A percentile compares a stretch with the other conserved stretches of the same genome.
phyloP scores from a whole-genome alignment of 2,797 vertebrate genomes.

The Nannoperca obscura region DNA sequence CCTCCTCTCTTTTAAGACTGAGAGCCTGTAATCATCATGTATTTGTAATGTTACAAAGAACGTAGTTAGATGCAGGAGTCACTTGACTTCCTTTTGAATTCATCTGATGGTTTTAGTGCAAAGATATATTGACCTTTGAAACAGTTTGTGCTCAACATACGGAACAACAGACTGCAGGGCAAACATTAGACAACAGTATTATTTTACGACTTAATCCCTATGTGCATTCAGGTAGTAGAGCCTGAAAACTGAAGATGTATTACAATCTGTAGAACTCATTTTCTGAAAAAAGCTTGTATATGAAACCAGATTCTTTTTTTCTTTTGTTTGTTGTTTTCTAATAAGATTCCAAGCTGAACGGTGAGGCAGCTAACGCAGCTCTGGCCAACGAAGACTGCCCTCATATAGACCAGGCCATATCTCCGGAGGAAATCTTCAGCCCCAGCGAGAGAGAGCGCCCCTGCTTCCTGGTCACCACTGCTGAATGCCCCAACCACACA shows the following conservation, averaged over 20 bases:
- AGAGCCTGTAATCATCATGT: constrained; percentile 33
- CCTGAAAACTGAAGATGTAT: constrained; percentile 12
- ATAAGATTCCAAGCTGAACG: constrained; percentile 99
- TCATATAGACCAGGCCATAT: constrained; percentile 99
- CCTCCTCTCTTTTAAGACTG: constrained; percentile 48
- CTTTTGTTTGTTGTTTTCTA: constrained; percentile 25
- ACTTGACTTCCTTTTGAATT: constrained; percentile 31
- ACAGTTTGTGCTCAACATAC: constrained; percentile 24
- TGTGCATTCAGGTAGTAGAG: constrained; percentile 3
- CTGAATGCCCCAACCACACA: constrained; percentile 96
- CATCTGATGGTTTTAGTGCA: constrained; percentile 17
- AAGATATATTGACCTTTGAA: constrained; percentile 39
- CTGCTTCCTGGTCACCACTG: constrained; percentile 99
- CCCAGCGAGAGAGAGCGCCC: constrained; percentile 97
- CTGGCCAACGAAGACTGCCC: constrained; percentile 99
- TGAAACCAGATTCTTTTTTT: constrained; percentile 33
- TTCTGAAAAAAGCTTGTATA: constrained; percentile 17
- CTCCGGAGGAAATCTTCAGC: constrained; percentile 98
- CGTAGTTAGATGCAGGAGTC: constrained; percentile 26
- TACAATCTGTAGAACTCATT: background rate
- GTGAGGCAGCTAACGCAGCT: constrained; percentile 97
- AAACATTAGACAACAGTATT: constrained; percentile 30
- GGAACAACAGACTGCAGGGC: constrained; percentile 23
- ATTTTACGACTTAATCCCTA: constrained; percentile 14
- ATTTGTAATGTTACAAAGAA: constrained; percentile 47